Base-by-base conservation (phyloP, 2,888 invertebrate genomes). In the Nymphalis polychloros region DNA sequence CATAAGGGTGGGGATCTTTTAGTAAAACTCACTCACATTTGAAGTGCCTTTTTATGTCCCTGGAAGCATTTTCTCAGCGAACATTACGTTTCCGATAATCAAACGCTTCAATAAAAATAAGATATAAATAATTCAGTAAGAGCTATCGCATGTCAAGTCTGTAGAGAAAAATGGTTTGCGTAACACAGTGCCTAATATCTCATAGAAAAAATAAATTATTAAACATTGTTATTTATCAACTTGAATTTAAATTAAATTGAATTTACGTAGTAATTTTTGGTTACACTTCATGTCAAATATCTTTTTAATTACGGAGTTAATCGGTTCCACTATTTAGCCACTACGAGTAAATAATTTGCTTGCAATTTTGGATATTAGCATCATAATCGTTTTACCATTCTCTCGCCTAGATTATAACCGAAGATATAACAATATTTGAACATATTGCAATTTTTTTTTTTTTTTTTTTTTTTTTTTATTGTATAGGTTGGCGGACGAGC, bases 1-100 rank as follows among this genome's bases (percentile, higher is more conserved):
- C 23, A 13, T 10, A 55, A 55, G n/a, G 31, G 49, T n/a, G 49
- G 49, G 52, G 27, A 52, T 55, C 55, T 55, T 55, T 16, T n/a
- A 20, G 55, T 55, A 31, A 55, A 35, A 55, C 55, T 61, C 50
- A 59, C 48, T 68, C 61, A 50, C 49, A 59, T 68, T 53, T 68
- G 59, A 62, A 71, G 71, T 67, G 67, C 67, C 64, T 67, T 67
- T 67, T 67, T 62, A 70, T 70, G 67, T 66, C 59, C 48, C 67
- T 62, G 63, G 64, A 68, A 70, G 66, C 68, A 65, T 62, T 70
- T 71, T 64, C 67, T 53, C 17, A 55, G 55, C 65, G 64, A 66
- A 64, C 59, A 63, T 68, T 67, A 63, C 67, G 65, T 68, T 68
- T 65, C 63, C 50, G 60, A 61, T 52, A 35, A 49, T 59, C 62